These are phyloP conservation scores for Limonius californicus DNA, from an alignment of 1,140 invertebrate genomes.

Conservation along the genomic window DNA sequence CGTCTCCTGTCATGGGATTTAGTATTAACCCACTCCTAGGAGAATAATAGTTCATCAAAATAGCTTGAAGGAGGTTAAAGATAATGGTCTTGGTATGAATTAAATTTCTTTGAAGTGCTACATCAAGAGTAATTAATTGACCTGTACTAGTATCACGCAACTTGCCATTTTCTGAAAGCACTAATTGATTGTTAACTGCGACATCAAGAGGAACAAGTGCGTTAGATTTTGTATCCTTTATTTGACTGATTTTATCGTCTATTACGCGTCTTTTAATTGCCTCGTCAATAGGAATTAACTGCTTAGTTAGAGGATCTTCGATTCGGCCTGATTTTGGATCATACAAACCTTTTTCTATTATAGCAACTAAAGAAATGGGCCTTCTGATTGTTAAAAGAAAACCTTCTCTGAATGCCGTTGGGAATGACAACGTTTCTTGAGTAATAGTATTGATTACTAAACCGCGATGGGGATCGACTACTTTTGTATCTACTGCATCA, in stretches of 20 bases:
- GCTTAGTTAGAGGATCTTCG: slow-evolving; percentile 65
- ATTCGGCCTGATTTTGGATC: slow-evolving; percentile 67
- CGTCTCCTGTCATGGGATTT: slow-evolving; percentile 73
- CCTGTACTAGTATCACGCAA: slow-evolving; percentile 65
- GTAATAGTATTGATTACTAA: slow-evolving; percentile 67
- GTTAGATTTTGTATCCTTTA: slow-evolving; percentile 69
- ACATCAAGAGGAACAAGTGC: slow-evolving; percentile 65
- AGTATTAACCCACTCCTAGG: slow-evolving; percentile 71
- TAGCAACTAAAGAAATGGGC: slow-evolving; percentile 72
- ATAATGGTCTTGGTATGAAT: slow-evolving; percentile 67
- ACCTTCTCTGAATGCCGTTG: slow-evolving; percentile 66
- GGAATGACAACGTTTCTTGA: slow-evolving; percentile 62
- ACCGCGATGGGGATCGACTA: slow-evolving; percentile 72
- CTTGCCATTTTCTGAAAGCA: slow-evolving; percentile 65
- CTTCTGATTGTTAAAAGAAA: slow-evolving; percentile 62
- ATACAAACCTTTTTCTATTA: slow-evolving; percentile 67
- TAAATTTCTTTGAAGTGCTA: slow-evolving; percentile 64
- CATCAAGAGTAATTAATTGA: slow-evolving; percentile 62
- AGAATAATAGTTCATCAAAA: slow-evolving; percentile 76
- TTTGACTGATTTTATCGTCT: slow-evolving; percentile 77
- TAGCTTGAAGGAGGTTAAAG: slow-evolving; percentile 68
- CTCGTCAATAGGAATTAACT: slow-evolving; percentile 67
- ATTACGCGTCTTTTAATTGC: slow-evolving; percentile 75
- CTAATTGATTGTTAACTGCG: slow-evolving; percentile 62
- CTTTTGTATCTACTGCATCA: slow-evolving; percentile 71